Evolutionary conservation across 2,888 invertebrate genomes (phyloP).

Genomic region (Lycia hirtaria): DNA sequence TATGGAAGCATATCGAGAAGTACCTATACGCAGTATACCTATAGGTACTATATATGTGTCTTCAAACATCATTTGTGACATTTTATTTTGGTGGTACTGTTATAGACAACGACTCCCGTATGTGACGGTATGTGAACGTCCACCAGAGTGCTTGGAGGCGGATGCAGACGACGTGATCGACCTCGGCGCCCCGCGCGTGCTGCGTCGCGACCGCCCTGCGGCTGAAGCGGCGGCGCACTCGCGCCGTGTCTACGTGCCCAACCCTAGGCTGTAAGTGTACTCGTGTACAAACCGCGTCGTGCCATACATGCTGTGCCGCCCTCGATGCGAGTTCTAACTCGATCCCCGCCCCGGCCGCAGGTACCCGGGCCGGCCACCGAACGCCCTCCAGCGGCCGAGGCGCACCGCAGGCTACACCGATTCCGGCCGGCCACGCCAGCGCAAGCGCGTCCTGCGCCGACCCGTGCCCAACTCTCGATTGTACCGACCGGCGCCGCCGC

Average conservation of each 20-base stretch:
- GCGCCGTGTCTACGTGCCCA: conserved; percentile 56
- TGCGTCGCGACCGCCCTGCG: conserved; percentile 28
- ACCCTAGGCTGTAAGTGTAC: conserved; percentile 66
- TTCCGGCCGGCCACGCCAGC: conserved; percentile 38
- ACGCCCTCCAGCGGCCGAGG: conserved; percentile 35
- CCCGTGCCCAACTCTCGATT: conserved; percentile 68
- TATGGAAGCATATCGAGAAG: no score
- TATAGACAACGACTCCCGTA: conserved; percentile 3
- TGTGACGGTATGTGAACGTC: not conserved
- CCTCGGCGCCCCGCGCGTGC: conserved; percentile 43
- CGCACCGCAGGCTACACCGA: conserved; percentile 29
- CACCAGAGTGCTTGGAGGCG: conserved; percentile 19
- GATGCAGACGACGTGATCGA: conserved; percentile 50
- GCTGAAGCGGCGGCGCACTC: conserved; percentile 34
- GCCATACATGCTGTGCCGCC: no score
- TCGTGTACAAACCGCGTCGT: no score
- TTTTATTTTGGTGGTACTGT: not conserved
- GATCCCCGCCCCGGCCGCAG: conserved; percentile 37
- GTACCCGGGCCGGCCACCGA: conserved; percentile 53
- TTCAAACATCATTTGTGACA: no score
- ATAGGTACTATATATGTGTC: no score
- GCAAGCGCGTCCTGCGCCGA: conserved; percentile 52
- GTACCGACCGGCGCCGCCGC: conserved; percentile 63
- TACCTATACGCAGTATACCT: no score
- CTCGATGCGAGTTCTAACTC: not conserved